Base-by-base conservation (phyloP, 2,113 vertebrate genomes). In the Xenopus borealis region DNA sequence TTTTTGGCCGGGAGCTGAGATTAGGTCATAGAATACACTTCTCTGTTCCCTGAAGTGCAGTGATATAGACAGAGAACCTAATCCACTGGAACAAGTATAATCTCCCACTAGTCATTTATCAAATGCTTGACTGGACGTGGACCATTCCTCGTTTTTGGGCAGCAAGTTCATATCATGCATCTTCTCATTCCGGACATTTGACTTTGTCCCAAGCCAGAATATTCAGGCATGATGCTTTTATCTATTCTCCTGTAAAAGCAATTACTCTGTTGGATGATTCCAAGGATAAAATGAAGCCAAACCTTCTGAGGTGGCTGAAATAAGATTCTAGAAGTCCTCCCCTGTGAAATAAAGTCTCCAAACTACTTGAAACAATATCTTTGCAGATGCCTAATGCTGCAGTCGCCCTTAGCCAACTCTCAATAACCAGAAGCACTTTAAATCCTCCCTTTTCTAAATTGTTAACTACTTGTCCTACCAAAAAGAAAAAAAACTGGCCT, bases 1-100 rank as follows among this genome's bases (percentile, higher is more conserved):
- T 76, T 59, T 40, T 55, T 69, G 59, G 73, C 62, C 52, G 33
- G 10, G 11, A 63, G 18, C 16, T 27, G 11, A 40, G 47, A 69
- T 76, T 69, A 69, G 66, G 73, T 69, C 73, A 76, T 63, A 69
- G 27, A 76, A 62, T 63, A 12, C 46, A 13, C 16, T 62, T 69
- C 69, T 45, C 59, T 69, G 18, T 61, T 69, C 66, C 58, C 58
- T 40, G 46, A 33, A 69, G 46, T 69, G 52, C 12, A 69, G 46
- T 53, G 46, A 76, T 45, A 76, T 23, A 62, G 53, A 53, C 57
- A 55, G 53, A 53, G 46, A 69, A 76, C 47, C 50, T 52, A 59
- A 76, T 69, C 73, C 66, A 45, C 53, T 63, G 46, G 59, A 76
- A 69, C 69, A 20, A 23, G 30, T 30, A 69, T 69, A 63, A 53